phyloP scores from a whole-genome alignment of 2,113 vertebrate genomes.

The Psittacara wagleri region DNA sequence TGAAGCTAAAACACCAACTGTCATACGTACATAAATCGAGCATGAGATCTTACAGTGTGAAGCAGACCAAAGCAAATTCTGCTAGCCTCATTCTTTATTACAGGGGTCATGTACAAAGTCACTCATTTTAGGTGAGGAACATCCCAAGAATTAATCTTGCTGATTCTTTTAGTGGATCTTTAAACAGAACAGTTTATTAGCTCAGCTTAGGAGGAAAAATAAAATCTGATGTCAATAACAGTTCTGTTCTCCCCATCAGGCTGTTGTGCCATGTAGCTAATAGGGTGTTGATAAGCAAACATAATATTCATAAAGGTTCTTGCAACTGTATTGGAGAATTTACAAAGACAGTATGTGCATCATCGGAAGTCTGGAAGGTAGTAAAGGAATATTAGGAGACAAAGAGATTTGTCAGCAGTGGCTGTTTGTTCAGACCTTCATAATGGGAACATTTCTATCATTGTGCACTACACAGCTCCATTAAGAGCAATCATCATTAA shows the following conservation, averaged over 20 bases:
- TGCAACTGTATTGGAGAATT: slow-evolving; percentile 74
- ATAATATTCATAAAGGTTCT: slow-evolving; percentile 79
- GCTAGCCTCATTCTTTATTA: background rate
- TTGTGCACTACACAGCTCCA: background rate
- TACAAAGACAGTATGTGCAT: slow-evolving; percentile 74
- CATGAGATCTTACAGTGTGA: background rate
- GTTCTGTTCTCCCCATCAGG: slow-evolving; percentile 76
- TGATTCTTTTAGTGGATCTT: background rate
- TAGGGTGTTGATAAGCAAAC: slow-evolving; percentile 79
- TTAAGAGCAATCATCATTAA: background rate
- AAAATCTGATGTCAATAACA: slow-evolving; percentile 68
- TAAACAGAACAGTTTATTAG: background rate
- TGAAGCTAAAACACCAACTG: background rate
- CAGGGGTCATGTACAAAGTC: background rate
- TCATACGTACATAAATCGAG: rapidly evolving
- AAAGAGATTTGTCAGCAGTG: background rate
- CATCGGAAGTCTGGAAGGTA: slow-evolving; percentile 70
- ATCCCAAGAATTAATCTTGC: background rate
- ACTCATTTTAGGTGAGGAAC: background rate
- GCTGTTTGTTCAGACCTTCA: background rate
- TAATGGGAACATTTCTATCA: background rate
- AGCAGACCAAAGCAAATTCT: background rate
- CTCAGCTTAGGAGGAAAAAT: background rate
- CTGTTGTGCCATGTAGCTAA: slow-evolving; percentile 77
- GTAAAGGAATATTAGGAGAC: background rate